Evolutionary conservation across 2,113 vertebrate genomes (phyloP).

Genomic region (Strix uralensis): DNA sequence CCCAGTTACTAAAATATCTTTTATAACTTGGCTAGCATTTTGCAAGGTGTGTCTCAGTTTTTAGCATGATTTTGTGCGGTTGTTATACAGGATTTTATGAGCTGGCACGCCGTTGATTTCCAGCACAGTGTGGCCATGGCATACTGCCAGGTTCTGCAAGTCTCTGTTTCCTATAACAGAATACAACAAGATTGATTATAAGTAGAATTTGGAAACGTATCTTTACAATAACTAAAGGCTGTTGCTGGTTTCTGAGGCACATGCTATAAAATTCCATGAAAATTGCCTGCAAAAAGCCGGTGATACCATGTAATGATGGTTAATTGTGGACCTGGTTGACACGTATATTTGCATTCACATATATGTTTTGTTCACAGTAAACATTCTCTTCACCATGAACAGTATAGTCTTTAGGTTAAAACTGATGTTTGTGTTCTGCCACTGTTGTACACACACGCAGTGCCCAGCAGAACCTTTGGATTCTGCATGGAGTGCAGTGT

Average conservation of each 20-base stretch:
- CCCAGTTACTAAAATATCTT: background rate
- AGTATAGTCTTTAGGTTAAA: background rate
- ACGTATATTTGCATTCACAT: background rate
- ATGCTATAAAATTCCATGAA: background rate
- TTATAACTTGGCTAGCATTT: background rate
- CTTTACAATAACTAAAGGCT: background rate
- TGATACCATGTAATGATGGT: background rate
- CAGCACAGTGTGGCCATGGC: background rate
- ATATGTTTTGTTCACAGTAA: background rate
- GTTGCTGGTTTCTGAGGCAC: background rate
- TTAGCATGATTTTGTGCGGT: background rate
- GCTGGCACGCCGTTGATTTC: background rate
- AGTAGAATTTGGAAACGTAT: background rate
- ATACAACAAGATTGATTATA: background rate
- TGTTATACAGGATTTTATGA: background rate
- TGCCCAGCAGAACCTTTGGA: background rate
- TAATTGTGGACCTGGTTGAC: background rate
- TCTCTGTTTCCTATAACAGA: background rate
- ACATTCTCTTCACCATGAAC: background rate
- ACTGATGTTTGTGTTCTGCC: background rate
- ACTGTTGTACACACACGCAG: background rate
- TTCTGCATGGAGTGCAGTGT: background rate
- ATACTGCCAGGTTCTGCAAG: background rate
- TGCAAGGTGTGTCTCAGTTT: background rate
- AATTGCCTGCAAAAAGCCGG: background rate